Percentiles rank a stretch among this genome's conserved stretches.
These are phyloP conservation scores for Pyralis farinalis DNA, from an alignment of 2,888 invertebrate species.

Conservation along the genomic window DNA sequence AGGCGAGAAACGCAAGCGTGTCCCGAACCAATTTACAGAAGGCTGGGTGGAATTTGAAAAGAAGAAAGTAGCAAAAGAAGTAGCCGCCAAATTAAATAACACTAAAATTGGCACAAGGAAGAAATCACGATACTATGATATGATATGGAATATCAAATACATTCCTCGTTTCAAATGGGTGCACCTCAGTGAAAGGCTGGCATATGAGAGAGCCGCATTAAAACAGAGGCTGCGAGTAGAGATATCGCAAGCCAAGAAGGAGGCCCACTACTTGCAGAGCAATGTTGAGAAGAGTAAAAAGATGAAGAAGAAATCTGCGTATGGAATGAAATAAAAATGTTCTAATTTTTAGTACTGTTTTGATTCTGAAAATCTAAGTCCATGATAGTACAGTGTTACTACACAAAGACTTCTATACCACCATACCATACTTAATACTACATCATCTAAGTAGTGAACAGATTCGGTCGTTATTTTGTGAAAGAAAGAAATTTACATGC, in stretches of 20 bases:
- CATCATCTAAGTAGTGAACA: too few species aligned
- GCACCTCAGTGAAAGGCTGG: conserved; percentile 95
- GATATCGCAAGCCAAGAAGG: conserved; percentile 94
- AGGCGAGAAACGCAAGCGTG: conserved; percentile 76
- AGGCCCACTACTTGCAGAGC: conserved; percentile 91
- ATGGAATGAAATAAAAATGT: conserved; percentile 20
- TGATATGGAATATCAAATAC: conserved; percentile 98
- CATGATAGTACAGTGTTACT: too few species aligned
- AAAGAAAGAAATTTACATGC: too few species aligned
- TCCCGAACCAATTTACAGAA: conserved; percentile 89
- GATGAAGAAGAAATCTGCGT: conserved; percentile 62
- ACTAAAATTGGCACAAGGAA: conserved; percentile 92
- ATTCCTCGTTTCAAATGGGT: conserved; percentile 97
- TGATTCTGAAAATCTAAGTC: too few species aligned
- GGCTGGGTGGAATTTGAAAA: conserved; percentile 98
- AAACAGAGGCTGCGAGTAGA: conserved; percentile 93
- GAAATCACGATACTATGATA: conserved; percentile 92
- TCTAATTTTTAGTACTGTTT: too few species aligned
- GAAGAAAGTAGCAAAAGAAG: conserved; percentile 92
- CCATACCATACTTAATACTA: too few species aligned
- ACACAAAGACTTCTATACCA: too few species aligned
- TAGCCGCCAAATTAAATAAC: conserved; percentile 92
- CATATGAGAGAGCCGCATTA: conserved; percentile 94
- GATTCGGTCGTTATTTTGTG: too few species aligned
- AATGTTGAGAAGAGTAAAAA: conserved; percentile 91